These are phyloP conservation scores for Cryptocheilus praepositus DNA, from an alignment of 2,888 invertebrate genomes.

Conservation along the genomic window DNA sequence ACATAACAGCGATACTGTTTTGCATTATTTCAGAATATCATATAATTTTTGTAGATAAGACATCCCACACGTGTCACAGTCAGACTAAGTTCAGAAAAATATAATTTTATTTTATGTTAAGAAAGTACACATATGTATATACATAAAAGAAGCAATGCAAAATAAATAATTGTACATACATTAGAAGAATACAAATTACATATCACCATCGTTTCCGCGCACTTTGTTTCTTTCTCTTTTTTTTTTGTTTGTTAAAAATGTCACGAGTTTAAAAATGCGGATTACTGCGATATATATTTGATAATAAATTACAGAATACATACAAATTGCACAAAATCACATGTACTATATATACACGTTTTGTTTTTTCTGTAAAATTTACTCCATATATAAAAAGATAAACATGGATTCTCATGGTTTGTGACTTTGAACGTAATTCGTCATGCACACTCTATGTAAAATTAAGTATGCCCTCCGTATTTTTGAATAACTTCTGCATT, in stretches of 20 bases:
- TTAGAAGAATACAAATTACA: constrained; percentile 45
- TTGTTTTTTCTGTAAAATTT: constrained; percentile 19
- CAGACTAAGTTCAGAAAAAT: constrained; percentile 11
- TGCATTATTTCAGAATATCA: too few species aligned
- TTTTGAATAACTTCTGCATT: constrained; percentile 13
- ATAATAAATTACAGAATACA: constrained; percentile 44
- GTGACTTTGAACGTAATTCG: neutral
- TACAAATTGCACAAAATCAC: constrained; percentile 41
- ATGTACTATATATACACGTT: constrained; percentile 26
- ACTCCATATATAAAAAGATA: constrained; percentile 26
- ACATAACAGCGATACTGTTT: too few species aligned
- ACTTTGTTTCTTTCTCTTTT: too few species aligned
- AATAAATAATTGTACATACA: constrained; percentile 50
- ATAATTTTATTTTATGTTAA: constrained; percentile 34
- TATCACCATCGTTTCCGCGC: constrained; percentile 37
- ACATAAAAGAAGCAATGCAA: constrained; percentile 31
- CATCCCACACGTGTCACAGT: too few species aligned
- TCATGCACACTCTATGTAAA: constrained; percentile 20
- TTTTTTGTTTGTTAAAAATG: constrained; percentile 16
- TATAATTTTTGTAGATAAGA: too few species aligned
- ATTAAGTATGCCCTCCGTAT: constrained; percentile 26
- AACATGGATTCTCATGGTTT: constrained; percentile 11
- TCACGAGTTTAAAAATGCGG: constrained; percentile 29
- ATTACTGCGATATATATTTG: constrained; percentile 27
- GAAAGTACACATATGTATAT: constrained; percentile 32